phyloP scores from a whole-genome alignment of 1,140 invertebrate species.

The Drosophila santomea region DNA sequence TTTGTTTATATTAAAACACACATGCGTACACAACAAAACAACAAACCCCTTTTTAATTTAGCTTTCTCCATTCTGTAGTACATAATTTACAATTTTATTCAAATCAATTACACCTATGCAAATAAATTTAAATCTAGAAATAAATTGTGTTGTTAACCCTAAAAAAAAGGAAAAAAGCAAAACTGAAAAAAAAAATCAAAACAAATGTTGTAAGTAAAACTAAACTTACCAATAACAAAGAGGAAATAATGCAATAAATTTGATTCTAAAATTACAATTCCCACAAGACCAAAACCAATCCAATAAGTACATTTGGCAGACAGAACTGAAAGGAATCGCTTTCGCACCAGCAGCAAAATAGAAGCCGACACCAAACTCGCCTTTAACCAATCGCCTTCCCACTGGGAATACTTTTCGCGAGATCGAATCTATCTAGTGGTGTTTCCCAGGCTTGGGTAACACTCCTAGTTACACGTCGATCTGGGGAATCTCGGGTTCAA shows the following conservation, averaged over 20 bases:
- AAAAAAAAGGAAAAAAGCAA: conserved; percentile 31
- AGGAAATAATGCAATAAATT: conserved; percentile 62
- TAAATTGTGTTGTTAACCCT: conserved; percentile 76
- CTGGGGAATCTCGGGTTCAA: conserved; percentile 25
- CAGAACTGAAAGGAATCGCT: conserved; percentile 38
- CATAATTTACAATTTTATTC: conserved; percentile 67
- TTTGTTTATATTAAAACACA: conserved; percentile 73
- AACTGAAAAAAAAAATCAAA: conserved; percentile 40
- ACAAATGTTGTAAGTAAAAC: conserved; percentile 47
- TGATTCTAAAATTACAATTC: conserved; percentile 49
- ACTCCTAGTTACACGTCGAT: conserved; percentile 19
- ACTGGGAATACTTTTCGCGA: neutral
- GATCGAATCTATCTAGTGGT: conserved; percentile 10
- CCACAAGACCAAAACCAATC: conserved; percentile 36
- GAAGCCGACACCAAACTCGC: conserved; percentile 38
- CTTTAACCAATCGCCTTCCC: conserved; percentile 33
- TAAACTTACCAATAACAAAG: conserved; percentile 38
- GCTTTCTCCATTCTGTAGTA: conserved; percentile 66
- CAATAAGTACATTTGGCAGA: conserved; percentile 32
- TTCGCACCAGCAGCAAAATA: conserved; percentile 28
- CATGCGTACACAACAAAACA: conserved; percentile 51
- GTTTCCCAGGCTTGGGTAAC: neutral
- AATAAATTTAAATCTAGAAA: conserved; percentile 58
- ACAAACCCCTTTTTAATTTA: conserved; percentile 55
- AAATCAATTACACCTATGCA: conserved; percentile 64